Conservation (phyloP, 2,113 vertebrate species). For the Poeciliopsis turrubarensis region DNA sequence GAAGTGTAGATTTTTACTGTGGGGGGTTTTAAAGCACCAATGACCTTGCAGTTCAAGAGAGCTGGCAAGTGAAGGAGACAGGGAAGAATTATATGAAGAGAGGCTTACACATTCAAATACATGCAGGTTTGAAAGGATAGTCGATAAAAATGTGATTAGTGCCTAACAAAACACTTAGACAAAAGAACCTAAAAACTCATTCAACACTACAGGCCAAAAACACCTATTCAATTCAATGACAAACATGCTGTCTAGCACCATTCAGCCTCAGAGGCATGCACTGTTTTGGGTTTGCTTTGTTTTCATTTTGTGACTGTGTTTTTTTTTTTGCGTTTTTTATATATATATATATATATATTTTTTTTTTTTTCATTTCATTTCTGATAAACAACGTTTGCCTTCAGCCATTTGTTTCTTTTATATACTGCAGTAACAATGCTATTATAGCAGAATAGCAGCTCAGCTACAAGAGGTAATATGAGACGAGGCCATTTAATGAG, state of each 20-base stretch:
- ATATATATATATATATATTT: neutral
- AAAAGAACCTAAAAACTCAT: conserved; percentile 34
- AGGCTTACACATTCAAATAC: conserved; percentile 6
- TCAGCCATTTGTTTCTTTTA: conserved; percentile 53
- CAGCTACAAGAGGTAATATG: conserved; percentile 49
- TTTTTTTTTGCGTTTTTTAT: conserved; percentile 21
- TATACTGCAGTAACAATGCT: conserved; percentile 64
- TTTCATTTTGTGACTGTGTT: conserved; percentile 50
- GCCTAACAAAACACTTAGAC: conserved; percentile 55
- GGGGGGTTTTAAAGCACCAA: conserved; percentile 58
- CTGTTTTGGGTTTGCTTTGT: conserved; percentile 48
- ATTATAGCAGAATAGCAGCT: conserved; percentile 71
- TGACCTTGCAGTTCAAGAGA: conserved; percentile 72
- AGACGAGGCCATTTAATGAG: conserved; percentile 67
- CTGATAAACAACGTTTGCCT: conserved; percentile 54
- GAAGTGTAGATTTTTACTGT: conserved; percentile 65
- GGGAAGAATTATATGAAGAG: conserved; percentile 39
- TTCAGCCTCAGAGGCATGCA: conserved; percentile 57
- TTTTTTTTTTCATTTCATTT: neutral
- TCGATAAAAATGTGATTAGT: conserved; percentile 53
- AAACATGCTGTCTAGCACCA: conserved; percentile 34
- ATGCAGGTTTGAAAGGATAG: conserved; percentile 33
- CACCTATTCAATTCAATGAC: conserved; percentile 9
- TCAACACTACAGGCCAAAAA: conserved; percentile 30
- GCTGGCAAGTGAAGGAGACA: conserved; percentile 56